phyloP scores from a whole-genome alignment of 1,140 invertebrate species.

The Hesperophylax magnus region DNA sequence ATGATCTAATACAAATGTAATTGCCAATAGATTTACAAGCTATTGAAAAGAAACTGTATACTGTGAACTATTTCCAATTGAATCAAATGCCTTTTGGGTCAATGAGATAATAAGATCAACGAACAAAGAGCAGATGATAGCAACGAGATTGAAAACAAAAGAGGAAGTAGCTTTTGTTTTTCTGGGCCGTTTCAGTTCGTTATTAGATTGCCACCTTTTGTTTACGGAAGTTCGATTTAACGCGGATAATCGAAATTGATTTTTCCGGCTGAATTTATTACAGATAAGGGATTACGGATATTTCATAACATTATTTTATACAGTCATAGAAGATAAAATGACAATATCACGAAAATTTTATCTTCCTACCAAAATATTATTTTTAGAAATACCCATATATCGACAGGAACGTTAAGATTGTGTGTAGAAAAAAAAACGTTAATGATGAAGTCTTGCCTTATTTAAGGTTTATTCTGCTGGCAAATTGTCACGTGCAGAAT shows the following conservation, averaged over 20 bases:
- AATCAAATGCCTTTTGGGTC: not conserved
- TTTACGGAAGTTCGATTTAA: no score
- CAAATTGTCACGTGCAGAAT: no score
- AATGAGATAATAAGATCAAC: slow-evolving; percentile 3
- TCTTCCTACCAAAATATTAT: not conserved
- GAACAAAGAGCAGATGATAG: not conserved
- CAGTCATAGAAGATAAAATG: no score
- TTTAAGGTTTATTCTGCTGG: no score
- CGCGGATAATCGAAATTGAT: no score
- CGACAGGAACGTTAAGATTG: not conserved
- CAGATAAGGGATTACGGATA: no score
- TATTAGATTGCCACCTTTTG: no score
- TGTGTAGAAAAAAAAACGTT: no score
- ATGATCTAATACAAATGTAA: slow-evolving; percentile 29
- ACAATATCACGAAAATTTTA: not conserved
- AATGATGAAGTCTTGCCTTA: no score
- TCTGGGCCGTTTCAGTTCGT: no score
- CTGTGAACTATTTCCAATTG: not conserved
- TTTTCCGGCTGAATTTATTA: no score
- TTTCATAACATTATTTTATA: no score
- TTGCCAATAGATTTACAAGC: slow-evolving; percentile 13
- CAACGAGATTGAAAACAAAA: not conserved
- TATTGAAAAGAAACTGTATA: not conserved
- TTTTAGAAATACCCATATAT: not conserved
- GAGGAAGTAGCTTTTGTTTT: not conserved